Percentiles rank a stretch among this genome's conserved stretches.
Conservation (phyloP, 2,888 invertebrate genomes). For the Ophioninae sp. region DNA sequence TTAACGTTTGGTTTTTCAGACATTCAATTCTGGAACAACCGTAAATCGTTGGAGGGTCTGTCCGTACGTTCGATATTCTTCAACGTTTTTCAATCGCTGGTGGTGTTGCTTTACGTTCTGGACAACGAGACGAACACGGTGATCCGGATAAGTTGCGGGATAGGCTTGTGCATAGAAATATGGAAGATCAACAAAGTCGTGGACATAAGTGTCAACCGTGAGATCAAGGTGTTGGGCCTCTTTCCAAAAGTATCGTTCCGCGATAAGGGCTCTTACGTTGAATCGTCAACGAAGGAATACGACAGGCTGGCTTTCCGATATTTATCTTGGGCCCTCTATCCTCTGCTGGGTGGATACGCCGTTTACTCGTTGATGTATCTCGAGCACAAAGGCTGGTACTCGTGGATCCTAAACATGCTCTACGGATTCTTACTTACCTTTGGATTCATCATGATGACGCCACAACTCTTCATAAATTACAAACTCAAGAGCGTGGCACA, state of each 20-base stretch:
- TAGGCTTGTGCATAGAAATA: conserved; percentile 97
- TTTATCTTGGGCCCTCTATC: conserved; percentile 97
- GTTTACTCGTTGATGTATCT: conserved; percentile 96
- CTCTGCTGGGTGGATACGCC: conserved; percentile 95
- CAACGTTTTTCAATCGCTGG: conserved; percentile 97
- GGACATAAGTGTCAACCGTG: conserved; percentile 91
- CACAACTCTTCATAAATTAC: conserved; percentile 99
- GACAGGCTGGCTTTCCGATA: conserved; percentile 98
- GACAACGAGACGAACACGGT: conserved; percentile 99
- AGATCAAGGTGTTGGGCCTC: conserved; percentile 88
- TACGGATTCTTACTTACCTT: conserved; percentile 99
- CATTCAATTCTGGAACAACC: conserved; percentile 99
- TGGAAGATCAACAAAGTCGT: conserved; percentile 99
- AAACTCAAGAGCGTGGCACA: conserved; percentile 99
- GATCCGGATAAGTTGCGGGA: conserved; percentile 95
- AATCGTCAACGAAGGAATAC: conserved; percentile 96
- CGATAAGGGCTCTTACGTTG: conserved; percentile 98
- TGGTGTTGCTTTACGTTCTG: conserved; percentile 97
- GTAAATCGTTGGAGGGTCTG: conserved; percentile 97
- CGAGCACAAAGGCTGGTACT: conserved; percentile 99
- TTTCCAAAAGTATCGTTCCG: conserved; percentile 91
- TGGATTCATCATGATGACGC: conserved; percentile 99
- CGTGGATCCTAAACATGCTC: conserved; percentile 96
- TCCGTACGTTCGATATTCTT: conserved; percentile 99
- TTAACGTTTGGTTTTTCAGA: conserved; percentile 82